Conservation (phyloP, 2,888 invertebrate species). For the Heliothis peltigera region DNA sequence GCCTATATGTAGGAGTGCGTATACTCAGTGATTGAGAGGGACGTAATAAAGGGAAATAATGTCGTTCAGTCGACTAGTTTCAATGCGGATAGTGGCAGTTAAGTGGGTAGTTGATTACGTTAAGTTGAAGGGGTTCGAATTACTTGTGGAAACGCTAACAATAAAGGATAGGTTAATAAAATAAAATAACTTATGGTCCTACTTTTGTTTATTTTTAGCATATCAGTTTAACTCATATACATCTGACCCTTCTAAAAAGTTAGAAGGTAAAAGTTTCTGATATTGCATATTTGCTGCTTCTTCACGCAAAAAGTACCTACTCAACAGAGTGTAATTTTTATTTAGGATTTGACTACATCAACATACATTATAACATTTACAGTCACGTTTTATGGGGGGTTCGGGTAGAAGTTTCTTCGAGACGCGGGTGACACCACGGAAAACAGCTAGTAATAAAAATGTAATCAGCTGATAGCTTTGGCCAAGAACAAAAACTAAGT, state of each 20-base stretch:
- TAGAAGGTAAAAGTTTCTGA: too few relatives aligned
- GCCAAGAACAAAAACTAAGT: neutral
- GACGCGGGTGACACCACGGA: too few relatives aligned
- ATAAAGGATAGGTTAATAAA: neutral
- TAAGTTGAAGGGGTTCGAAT: conserved; percentile 7
- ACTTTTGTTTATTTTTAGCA: too few relatives aligned
- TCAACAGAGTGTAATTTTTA: too few relatives aligned
- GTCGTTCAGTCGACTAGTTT: conserved; percentile 38
- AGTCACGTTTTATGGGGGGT: too few relatives aligned
- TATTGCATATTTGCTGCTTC: too few relatives aligned
- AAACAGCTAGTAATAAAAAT: neutral
- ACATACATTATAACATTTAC: too few relatives aligned
- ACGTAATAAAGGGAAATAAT: conserved; percentile 52
- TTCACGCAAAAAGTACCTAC: too few relatives aligned
- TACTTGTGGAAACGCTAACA: conserved; percentile 1
- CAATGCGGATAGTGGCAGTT: conserved; percentile 35
- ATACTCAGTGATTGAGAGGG: conserved; percentile 50
- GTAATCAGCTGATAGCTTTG: neutral
- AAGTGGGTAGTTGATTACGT: conserved; percentile 39
- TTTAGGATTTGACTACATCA: too few relatives aligned
- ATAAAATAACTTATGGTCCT: neutral
- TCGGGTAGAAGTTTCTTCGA: too few relatives aligned
- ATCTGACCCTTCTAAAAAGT: too few relatives aligned
- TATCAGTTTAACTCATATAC: too few relatives aligned
- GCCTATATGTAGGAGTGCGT: conserved; percentile 35